Percentiles rank a stretch among this genome's conserved stretches.
These are phyloP conservation scores for Tenthredo mesomela DNA, from an alignment of 2,888 invertebrate genomes.

Conservation along the genomic window DNA sequence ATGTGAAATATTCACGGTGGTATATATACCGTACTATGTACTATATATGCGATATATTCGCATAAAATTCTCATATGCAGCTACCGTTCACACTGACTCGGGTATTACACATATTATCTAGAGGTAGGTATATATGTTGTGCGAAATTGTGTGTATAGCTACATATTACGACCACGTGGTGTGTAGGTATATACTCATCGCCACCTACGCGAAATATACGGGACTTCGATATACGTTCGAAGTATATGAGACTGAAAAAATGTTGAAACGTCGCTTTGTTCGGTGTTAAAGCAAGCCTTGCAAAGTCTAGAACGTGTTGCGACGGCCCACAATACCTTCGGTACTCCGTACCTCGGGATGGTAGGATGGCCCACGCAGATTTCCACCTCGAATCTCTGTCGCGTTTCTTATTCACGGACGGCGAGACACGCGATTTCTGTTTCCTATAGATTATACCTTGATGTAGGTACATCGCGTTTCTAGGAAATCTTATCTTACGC, in stretches of 20 bases:
- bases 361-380: constrained; percentile 59
- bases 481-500: constrained; percentile 39
- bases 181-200: constrained; percentile 21
- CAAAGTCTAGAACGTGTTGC: constrained; percentile 35
- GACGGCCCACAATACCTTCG: constrained; percentile 43
- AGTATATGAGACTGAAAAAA: constrained; percentile 8
- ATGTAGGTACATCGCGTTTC: constrained; percentile 10
- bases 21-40: too few relatives aligned
- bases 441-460: constrained; percentile 21
- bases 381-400: constrained; percentile 45
- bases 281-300: constrained; percentile 40
- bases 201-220: constrained; percentile 19
- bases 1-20: background rate
- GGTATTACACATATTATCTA: background rate
- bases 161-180: background rate
- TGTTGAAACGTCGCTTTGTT: constrained; percentile 49
- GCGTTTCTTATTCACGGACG: constrained; percentile 32
- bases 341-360: background rate
- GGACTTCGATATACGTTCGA: constrained; percentile 27
- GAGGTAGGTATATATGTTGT: background rate
- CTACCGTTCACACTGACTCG: background rate
- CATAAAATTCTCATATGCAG: background rate
- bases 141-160: background rate
- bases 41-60: background rate
- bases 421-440: constrained; percentile 42